Evolutionary conservation across 64 coral and sea anemone species (phyloP), one percentile per base, ranked within the genome.

Genomic region (Montipora cactus): DNA sequence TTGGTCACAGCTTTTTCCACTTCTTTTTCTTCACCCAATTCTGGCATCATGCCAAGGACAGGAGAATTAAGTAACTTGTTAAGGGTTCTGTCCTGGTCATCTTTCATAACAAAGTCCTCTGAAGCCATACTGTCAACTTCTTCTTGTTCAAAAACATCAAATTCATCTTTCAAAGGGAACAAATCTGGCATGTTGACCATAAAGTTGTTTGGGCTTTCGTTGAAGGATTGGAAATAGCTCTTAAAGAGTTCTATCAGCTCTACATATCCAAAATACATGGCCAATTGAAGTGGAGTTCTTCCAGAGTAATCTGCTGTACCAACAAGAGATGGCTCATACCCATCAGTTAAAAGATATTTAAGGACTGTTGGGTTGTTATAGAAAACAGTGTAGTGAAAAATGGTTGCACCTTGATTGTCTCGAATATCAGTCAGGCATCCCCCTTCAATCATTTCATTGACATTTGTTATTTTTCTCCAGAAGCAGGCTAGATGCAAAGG

Each of bases 251-350:
- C 80, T 83, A 83, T 62, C 62, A 83, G 61, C 19, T 83, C 80
- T 66, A 83, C 80, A 83, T 83, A 83, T 83, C 80, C 80, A 83
- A 83, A 83, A 83, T 15, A 83, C 80, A 83, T 67, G 80, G 80
- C 80, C 80, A 83, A 83, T 83, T 83, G 80, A 83, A 83, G 80
- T 83, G 80, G 80, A 66, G 80, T 83, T 83, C 80, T 83, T 83
- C 80, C 80, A 28, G 80, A 83, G 80, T 83, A 51, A 83, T 83
- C 80, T 83, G 58, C 16, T 83, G 80, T 48, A 83, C 9, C 80
- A 83, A 83, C 80, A 49, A 83, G 80, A 83, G 53, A 83, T 83
- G 80, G 80, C 80, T 83, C 53, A 23, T 4, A 44, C 22, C 61
- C 22, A 64, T 83, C 80, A 83, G 16, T 62, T 83, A 83, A 83